phyloP scores from a whole-genome alignment of 1,140 invertebrate genomes.

The Tyrophagus putrescentiae region DNA sequence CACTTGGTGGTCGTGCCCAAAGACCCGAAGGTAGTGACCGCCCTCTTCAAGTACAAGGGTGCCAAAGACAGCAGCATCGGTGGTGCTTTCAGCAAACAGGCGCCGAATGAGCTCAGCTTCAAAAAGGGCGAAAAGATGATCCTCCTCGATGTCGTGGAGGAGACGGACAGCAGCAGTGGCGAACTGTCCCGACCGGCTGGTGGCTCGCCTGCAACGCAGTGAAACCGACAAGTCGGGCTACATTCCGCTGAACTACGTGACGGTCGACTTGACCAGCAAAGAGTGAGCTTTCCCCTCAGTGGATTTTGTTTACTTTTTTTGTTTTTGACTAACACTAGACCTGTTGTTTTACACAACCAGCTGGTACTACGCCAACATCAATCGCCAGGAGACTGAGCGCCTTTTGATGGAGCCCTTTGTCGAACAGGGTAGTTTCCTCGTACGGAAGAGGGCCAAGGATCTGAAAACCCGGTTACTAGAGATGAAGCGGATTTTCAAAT shows the following conservation, averaged over 20 bases:
- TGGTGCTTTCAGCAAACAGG: neutral
- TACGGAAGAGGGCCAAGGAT: neutral
- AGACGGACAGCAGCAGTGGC: too few species aligned
- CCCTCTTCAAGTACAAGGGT: neutral
- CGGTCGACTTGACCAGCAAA: constrained; percentile 32
- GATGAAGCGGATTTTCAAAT: neutral
- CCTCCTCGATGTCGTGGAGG: constrained; percentile 93
- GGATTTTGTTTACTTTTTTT: neutral
- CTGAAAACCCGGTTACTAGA: neutral
- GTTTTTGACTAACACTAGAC: too few species aligned
- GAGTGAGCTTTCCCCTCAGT: neutral
- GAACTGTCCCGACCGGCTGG: constrained; percentile 97
- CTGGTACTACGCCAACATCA: neutral
- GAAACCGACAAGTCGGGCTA: constrained; percentile 88
- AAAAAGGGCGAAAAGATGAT: constrained; percentile 95
- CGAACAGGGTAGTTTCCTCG: neutral
- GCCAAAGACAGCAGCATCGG: neutral
- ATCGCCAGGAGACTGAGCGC: neutral
- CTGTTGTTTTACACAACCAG: too few species aligned
- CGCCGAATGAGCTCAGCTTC: constrained; percentile 67
- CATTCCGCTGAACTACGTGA: constrained; percentile 98
- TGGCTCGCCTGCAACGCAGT: constrained; percentile 86
- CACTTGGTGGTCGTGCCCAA: neutral
- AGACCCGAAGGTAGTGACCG: neutral
- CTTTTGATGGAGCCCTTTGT: neutral